Evolutionary conservation across 1,140 invertebrate species (phyloP), one percentile per base, ranked within the genome.

Genomic region (Eurosta solidaginis): DNA sequence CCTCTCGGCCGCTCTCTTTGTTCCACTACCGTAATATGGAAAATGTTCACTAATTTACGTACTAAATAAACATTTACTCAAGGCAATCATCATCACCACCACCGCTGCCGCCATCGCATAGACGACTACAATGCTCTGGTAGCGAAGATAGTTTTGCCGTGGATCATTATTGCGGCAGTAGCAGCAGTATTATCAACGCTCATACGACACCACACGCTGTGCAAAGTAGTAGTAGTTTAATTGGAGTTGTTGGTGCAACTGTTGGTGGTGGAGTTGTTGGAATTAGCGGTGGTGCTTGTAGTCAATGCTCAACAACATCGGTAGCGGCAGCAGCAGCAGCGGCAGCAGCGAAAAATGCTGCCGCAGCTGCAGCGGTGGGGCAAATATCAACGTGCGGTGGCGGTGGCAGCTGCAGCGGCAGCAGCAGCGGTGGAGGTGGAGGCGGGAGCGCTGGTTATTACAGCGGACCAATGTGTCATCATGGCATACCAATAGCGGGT

Each of bases 61-160:
- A 79, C 47, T 81, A 80, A 81, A 45, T 42, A 80, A 88, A 86
- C 83, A 88, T 88, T 88, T 88, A 88, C 79, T 87, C 86, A 80
- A 83, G 87, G 78, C 87, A 88, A 82, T 84, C 84, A 78, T 88
- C 87, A 74, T 81, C 86, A 83, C 86, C 87, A 81, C 83, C 86
- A 85, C 85, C 83, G 82, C 86, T n/a, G n/a, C n/a, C n/a, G n/a
- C n/a, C n/a, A n/a, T n/a, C n/a, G n/a, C n/a, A n/a, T n/a, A n/a
- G n/a, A 87, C 83, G 87, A 82, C 83, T 88, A 82, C 87, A 88
- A 88, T 88, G 87, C 83, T 88, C 87, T 88, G 87, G 87, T 88
- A 88, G 87, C 86, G 86, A 88, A 87, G 87, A 88, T 80, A 88
- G 87, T 87, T 88, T 88, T 87, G 86, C 86, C 84, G 85, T 87